These are phyloP conservation scores for Oscheius myriophilus DNA, from an alignment of 2,888 invertebrate genomes.

Conservation along the genomic window DNA sequence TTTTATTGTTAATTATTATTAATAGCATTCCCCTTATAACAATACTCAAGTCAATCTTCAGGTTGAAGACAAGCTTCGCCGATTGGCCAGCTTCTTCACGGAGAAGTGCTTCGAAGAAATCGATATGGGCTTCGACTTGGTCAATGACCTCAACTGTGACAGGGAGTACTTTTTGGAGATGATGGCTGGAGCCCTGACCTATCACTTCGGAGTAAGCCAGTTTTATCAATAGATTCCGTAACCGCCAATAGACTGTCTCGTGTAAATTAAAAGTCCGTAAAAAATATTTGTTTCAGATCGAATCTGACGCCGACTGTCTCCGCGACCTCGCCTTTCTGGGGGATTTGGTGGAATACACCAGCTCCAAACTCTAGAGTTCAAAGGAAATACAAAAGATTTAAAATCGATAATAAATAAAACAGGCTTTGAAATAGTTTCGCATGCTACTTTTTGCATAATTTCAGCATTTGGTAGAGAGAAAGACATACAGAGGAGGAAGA, in stretches of 20 bases:
- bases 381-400: background rate
- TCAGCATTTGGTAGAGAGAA: no score
- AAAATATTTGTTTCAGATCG: background rate
- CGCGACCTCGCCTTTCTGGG: background rate
- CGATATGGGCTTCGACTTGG: background rate
- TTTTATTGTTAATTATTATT: no score
- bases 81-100: conserved; percentile 20
- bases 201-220: conserved; percentile 23
- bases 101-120: conserved; percentile 17
- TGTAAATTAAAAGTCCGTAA: no score
- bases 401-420: background rate
- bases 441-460: background rate
- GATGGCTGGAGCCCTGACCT: conserved; percentile 25
- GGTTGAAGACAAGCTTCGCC: conserved; percentile 23
- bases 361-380: background rate
- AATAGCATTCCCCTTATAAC: no score
- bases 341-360: conserved; percentile 4
- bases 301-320: conserved; percentile 11
- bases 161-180: conserved; percentile 26
- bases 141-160: conserved; percentile 7
- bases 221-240: background rate
- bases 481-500: no score
- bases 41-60: background rate
- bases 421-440: background rate
- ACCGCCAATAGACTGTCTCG: background rate